phyloP scores from a whole-genome alignment of 2,888 invertebrate genomes.

The Deladenus siricidicola region DNA sequence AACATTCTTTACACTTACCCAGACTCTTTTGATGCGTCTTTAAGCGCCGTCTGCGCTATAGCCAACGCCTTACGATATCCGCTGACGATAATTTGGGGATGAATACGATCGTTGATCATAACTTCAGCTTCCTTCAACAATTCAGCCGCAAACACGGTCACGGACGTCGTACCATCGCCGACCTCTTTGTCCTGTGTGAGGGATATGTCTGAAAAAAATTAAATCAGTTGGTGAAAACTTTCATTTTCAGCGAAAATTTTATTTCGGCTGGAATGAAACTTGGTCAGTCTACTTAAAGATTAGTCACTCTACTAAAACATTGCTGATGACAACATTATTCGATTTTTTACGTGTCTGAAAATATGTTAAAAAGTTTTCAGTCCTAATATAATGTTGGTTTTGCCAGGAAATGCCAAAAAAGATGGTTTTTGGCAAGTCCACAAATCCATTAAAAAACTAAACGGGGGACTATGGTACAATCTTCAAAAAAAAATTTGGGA shows the following conservation, averaged over 20 bases:
- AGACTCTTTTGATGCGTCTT: conserved; percentile 72
- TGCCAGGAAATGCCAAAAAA: no score
- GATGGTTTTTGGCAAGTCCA: no score
- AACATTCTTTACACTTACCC: conserved; percentile 56
- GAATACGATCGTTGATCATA: conserved; percentile 82
- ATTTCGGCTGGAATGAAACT: no score
- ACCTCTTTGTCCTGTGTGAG: conserved; percentile 98
- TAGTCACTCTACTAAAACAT: background rate
- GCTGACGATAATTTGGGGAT: conserved; percentile 91
- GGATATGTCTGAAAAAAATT: conserved; percentile 69
- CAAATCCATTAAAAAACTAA: no score
- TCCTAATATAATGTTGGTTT: no score
- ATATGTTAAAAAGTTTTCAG: no score
- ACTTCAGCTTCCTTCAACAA: conserved; percentile 84
- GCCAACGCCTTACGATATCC: conserved; percentile 85
- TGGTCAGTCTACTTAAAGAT: no score
- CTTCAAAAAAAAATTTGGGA: no score
- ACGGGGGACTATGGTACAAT: no score
- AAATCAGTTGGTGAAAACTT: background rate
- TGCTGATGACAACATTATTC: background rate
- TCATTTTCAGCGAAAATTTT: no score
- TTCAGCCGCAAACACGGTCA: conserved; percentile 88
- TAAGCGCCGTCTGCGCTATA: conserved; percentile 74
- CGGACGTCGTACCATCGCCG: conserved; percentile 99
- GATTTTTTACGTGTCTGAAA: background rate